Base-by-base conservation (phyloP, 2,888 invertebrate genomes). In the Catocala fraxini region DNA sequence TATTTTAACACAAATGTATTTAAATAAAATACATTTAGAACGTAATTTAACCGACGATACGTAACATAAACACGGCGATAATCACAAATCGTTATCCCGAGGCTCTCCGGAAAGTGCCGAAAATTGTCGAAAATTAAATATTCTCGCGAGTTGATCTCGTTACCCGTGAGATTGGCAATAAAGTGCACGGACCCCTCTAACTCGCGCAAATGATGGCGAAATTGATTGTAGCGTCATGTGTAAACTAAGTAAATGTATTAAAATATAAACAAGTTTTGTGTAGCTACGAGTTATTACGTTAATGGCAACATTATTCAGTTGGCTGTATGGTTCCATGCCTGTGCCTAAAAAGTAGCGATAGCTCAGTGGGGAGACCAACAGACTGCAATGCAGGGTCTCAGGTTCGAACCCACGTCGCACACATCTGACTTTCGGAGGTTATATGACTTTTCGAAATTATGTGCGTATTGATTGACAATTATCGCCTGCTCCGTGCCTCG, bases 161-260 rank as follows among this genome's bases (percentile, higher is more conserved):
- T 95, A 91, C 75, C 82, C 81, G 78, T 84, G 89, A 93, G 90
- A 93, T 93, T 93, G 93, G 77, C 92, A 91, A 92, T 93, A 92
- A 89, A 89, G 80, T 81, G 80, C 73, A 70, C 70, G 80, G 77
- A 75, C 76, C 77, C 77, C 76, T 73, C 77, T 77, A 82, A 85
- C 83, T 82, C 85, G 80, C 80, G 84, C 79, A 88, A 89, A 90
- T 87, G 78, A 82, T 78, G 73, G 67, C 59, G 71, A 86, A 89
- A 90, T 88, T 89, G 87, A 86, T 88, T 77, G 66, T 77, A 55
- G 48, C 65, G 42, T 75, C 60, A 68, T 39, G 46, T 56, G 35
- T 33, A 33, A 58, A 61, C 62, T 42, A 56, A 54, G 15, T 15
- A 52, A 56, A 62, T 51, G 15, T 45, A 25, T 68, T 67, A 34